A percentile compares a stretch with the other conserved stretches of the same genome.
These are phyloP conservation scores for Rhynchonycteris naso DNA, from an alignment of 2,797 vertebrate genomes.

Conservation along the genomic window DNA sequence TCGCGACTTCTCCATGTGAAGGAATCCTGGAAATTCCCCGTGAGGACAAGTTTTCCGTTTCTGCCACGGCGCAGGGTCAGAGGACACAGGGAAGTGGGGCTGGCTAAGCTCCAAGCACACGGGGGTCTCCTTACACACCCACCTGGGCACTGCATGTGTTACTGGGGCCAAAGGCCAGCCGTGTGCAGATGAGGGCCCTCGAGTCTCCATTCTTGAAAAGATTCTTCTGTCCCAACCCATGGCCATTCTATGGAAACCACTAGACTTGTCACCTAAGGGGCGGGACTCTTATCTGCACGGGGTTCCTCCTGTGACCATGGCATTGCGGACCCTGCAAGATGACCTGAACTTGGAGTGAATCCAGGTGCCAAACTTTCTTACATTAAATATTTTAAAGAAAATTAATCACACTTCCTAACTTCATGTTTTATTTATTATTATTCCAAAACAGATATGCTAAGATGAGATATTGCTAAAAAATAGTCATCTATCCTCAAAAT, in stretches of 20 bases:
- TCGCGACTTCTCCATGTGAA: fast-evolving
- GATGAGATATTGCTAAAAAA: conserved; percentile 40
- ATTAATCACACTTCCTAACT: conserved; percentile 39
- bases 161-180: background rate
- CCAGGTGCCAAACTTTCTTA: background rate
- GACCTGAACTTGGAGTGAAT: conserved; percentile 10
- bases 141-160: fast-evolving
- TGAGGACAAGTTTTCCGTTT: fast-evolving
- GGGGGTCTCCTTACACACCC: background rate
- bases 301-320: background rate
- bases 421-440: conserved; percentile 45
- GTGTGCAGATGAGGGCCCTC: background rate
- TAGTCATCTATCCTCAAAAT: conserved; percentile 31
- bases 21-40: fast-evolving
- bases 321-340: background rate
- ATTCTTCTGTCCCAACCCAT: background rate
- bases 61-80: fast-evolving
- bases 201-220: background rate
- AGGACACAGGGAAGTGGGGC: background rate
- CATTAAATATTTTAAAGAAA: conserved; percentile 10
- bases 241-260: background rate
- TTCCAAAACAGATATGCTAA: conserved; percentile 48
- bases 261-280: background rate
- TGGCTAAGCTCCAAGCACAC: background rate
- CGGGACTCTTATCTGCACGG: background rate